Evolutionary conservation across 2,113 vertebrate genomes (phyloP).

Genomic region (Lathamus discolor): DNA sequence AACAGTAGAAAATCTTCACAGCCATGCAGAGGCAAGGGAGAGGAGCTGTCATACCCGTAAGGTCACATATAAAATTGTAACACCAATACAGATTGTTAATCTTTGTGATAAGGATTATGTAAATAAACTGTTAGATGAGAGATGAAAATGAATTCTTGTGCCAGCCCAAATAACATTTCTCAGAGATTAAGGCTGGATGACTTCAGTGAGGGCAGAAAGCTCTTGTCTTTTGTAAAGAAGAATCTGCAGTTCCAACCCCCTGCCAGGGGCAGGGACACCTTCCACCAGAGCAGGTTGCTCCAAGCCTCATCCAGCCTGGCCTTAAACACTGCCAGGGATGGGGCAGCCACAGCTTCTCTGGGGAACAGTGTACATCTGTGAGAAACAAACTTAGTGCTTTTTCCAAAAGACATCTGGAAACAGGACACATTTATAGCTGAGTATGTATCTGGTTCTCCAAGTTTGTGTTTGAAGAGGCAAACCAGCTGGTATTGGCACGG

Average conservation of each 20-base stretch:
- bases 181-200: neutral
- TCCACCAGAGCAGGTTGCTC: neutral
- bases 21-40: neutral
- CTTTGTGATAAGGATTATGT: neutral
- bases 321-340: neutral
- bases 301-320: neutral
- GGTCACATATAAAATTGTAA: neutral
- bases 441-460: neutral
- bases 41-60: neutral
- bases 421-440: neutral
- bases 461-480: neutral
- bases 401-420: neutral
- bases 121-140: neutral
- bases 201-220: neutral
- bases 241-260: neutral
- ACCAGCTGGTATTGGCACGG: neutral
- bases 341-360: neutral
- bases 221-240: neutral
- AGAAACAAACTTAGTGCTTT: neutral
- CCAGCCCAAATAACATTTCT: neutral
- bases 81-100: neutral
- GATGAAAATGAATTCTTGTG: neutral
- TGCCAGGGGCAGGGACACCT: neutral
- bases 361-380: neutral
- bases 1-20: neutral